Conservation (phyloP, 1,140 invertebrate genomes). For the Dysdera silvatica region DNA sequence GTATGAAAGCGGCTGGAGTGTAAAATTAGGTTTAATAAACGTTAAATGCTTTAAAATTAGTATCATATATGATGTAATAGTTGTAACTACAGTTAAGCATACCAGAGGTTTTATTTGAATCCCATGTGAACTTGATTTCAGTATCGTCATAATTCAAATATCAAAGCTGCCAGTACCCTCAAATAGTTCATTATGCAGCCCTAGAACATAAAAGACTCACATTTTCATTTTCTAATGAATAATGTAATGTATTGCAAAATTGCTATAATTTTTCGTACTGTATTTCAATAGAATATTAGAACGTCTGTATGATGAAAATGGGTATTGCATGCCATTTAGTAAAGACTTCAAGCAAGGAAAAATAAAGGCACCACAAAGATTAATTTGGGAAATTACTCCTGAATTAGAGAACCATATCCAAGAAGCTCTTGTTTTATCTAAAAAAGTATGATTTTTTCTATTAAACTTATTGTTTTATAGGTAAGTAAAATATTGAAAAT, state of each 20-base stretch:
- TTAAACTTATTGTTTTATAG: slow-evolving; percentile 13
- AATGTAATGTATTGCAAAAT: not conserved
- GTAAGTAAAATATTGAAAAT: no score
- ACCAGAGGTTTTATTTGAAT: no score
- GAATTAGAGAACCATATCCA: slow-evolving; percentile 36
- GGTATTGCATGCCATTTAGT: slow-evolving; percentile 41
- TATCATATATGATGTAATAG: no score
- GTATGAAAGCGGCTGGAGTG: no score
- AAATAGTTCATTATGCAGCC: no score
- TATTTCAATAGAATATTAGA: slow-evolving; percentile 39
- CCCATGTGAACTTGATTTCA: no score
- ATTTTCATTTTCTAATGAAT: not conserved
- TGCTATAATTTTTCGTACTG: slow-evolving; percentile 9
- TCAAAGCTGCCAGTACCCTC: no score
- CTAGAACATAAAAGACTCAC: no score
- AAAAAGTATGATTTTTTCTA: slow-evolving; percentile 34
- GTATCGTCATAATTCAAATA: no score
- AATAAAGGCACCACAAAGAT: slow-evolving; percentile 33
- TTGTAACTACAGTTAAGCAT: no score
- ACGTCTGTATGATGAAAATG: slow-evolving; percentile 42
- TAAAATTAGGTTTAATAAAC: no score
- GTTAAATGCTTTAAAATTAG: no score
- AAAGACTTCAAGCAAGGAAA: slow-evolving; percentile 40
- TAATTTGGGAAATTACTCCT: slow-evolving; percentile 41
- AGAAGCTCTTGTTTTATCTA: slow-evolving; percentile 37